Conservation (phyloP, 1,140 invertebrate species). For the Brachystomella parvula region DNA sequence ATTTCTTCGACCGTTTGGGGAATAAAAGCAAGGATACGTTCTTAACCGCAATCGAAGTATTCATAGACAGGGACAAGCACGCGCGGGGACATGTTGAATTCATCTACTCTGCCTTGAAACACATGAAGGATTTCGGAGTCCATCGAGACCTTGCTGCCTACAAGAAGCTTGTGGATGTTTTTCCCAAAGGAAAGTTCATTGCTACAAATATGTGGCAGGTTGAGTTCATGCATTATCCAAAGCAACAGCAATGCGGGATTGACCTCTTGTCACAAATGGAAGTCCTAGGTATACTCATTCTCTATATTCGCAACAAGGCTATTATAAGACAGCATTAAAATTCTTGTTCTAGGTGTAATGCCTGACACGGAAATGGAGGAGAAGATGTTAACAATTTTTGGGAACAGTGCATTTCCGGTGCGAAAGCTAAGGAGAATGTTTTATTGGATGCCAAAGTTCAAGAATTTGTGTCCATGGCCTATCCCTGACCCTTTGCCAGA, state of each 20-base stretch:
- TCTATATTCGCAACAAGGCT: neutral
- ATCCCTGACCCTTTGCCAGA: conserved; percentile 64
- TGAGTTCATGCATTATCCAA: conserved; percentile 85
- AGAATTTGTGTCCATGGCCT: conserved; percentile 80
- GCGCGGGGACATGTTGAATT: conserved; percentile 83
- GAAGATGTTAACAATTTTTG: conserved; percentile 76
- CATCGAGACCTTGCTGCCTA: conserved; percentile 85
- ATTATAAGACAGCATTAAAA: neutral
- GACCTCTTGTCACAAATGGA: conserved; percentile 86
- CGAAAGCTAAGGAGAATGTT: conserved; percentile 83
- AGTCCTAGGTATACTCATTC: conserved; percentile 57
- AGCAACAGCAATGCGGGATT: conserved; percentile 85
- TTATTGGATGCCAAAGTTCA: conserved; percentile 98
- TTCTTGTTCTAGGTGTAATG: conserved; percentile 59
- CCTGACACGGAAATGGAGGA: conserved; percentile 80
- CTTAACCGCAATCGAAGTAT: conserved; percentile 64
- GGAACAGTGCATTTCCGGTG: conserved; percentile 63
- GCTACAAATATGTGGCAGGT: conserved; percentile 70
- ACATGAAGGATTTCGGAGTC: conserved; percentile 84
- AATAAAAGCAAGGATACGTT: conserved; percentile 66
- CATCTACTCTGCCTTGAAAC: conserved; percentile 74
- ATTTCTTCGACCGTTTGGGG: conserved; percentile 49
- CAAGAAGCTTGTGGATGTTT: conserved; percentile 77
- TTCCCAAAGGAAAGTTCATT: conserved; percentile 86
- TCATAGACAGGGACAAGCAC: conserved; percentile 52